Percentiles rank a stretch among this genome's conserved stretches.
These are phyloP conservation scores for Clytia hemisphaerica DNA, from an alignment of 30 jellyfish, hydroid and myxozoan genomes.

Conservation along the genomic window DNA sequence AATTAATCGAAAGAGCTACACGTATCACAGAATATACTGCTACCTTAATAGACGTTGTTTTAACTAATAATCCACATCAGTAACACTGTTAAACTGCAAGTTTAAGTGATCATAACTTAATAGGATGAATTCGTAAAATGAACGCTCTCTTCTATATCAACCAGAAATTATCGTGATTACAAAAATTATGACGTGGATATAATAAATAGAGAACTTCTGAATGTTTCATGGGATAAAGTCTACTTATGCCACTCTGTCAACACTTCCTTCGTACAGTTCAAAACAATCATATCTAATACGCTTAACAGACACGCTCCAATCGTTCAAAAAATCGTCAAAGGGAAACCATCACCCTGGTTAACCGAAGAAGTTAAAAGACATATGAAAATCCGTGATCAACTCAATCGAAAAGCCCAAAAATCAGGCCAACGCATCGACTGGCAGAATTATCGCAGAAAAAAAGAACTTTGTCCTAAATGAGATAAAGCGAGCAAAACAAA, in stretches of 20 bases:
- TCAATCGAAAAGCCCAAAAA: slow-evolving; percentile 21
- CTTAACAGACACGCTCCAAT: slow-evolving; percentile 38
- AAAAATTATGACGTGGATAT: background rate
- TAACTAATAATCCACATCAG: slow-evolving; percentile 35
- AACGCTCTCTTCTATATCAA: slow-evolving; percentile 13
- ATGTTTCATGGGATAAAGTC: background rate
- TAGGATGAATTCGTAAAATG: slow-evolving; percentile 32
- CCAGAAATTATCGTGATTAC: slow-evolving; percentile 18
- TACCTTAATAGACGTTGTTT: slow-evolving; percentile 41
- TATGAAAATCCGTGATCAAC: slow-evolving; percentile 29
- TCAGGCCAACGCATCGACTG: too few relatives aligned
- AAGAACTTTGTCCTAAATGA: too few relatives aligned
- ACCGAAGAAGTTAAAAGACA: slow-evolving; percentile 10
- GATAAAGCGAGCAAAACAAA: too few relatives aligned
- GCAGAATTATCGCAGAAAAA: too few relatives aligned
- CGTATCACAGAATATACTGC: slow-evolving; percentile 45
- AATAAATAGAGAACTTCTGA: background rate
- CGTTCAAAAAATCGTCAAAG: slow-evolving; percentile 22
- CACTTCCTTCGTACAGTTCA: slow-evolving; percentile 21
- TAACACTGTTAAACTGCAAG: slow-evolving; percentile 35
- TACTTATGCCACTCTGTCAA: slow-evolving; percentile 20
- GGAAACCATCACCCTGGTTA: slow-evolving; percentile 48
- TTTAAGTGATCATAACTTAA: slow-evolving; percentile 35
- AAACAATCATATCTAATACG: background rate
- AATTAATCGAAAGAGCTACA: slow-evolving; percentile 39